Evolutionary conservation across 2,113 vertebrate species (phyloP).

Genomic region (Charina bottae): DNA sequence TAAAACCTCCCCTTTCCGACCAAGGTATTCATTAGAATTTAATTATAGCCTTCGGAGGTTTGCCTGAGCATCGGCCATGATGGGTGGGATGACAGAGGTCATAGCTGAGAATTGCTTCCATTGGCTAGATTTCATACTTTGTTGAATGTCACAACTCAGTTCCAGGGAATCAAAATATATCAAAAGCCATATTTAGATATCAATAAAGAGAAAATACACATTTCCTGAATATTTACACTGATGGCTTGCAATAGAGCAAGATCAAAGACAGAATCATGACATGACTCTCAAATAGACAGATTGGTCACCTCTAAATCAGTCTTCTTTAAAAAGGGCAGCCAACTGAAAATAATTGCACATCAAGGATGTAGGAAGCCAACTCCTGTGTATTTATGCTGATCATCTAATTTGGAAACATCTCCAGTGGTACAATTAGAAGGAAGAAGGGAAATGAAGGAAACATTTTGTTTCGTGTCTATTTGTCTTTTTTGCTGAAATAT

Average conservation of each 20-base stretch:
- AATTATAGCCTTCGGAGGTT: too few species aligned
- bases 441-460: constrained; percentile 12
- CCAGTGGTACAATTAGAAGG: not conserved
- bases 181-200: not conserved
- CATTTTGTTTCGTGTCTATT: constrained; percentile 12
- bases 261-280: not conserved
- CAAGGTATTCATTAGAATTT: too few species aligned
- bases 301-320: constrained; percentile 37
- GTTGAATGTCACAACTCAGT: not conserved
- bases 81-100: too few species aligned
- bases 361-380: not conserved
- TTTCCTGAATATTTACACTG: not conserved
- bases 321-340: constrained; percentile 39
- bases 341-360: fast-evolving
- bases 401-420: constrained; percentile 16
- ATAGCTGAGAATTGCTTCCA: too few species aligned
- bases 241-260: too few species aligned
- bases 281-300: not conserved
- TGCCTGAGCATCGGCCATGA: too few species aligned
- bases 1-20: too few species aligned
- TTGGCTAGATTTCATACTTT: not conserved
- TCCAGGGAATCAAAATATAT: not conserved
- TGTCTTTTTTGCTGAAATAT: not conserved
- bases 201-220: not conserved
- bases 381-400: not conserved